Conservation (phyloP, 2,797 vertebrate species). For the Micropoecilia bifurca region DNA sequence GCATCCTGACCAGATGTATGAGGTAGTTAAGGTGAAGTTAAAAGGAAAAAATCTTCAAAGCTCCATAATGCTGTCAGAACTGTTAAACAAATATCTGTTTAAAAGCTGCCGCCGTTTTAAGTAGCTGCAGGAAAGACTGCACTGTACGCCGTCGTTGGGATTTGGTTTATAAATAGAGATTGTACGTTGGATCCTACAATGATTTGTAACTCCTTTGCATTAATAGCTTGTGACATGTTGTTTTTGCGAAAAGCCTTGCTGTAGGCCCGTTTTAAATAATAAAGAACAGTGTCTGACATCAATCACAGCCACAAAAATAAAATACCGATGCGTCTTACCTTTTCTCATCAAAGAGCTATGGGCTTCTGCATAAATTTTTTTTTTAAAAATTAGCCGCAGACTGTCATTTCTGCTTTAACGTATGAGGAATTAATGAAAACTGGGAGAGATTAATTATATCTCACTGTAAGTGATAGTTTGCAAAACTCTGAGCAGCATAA, state of each 20-base stretch:
- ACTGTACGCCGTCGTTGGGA: conserved; percentile 31
- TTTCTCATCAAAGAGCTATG: conserved; percentile 11
- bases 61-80: conserved; percentile 60
- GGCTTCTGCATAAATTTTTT: conserved; percentile 1
- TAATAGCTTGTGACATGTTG: conserved; percentile 62
- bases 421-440: conserved; percentile 19
- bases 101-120: conserved; percentile 46
- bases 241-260: conserved; percentile 48
- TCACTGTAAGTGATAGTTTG: conserved; percentile 24
- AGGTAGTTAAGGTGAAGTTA: conserved; percentile 42
- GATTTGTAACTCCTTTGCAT: conserved; percentile 46
- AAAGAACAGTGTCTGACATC: conserved; percentile 41
- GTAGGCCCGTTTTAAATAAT: conserved; percentile 45
- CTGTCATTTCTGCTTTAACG: conserved; percentile 14
- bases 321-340: neutral
- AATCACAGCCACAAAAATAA: conserved; percentile 7
- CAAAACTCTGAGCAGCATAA: conserved; percentile 25
- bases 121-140: conserved; percentile 32
- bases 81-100: conserved; percentile 53
- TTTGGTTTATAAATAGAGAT: conserved; percentile 61
- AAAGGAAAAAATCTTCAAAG: conserved; percentile 60
- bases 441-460: conserved; percentile 27
- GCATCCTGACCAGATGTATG: conserved; percentile 41
- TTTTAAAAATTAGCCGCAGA: neutral
- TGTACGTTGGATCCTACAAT: conserved; percentile 33